A percentile compares a stretch with the other conserved stretches of the same genome.
phyloP scores from a whole-genome alignment of 1,140 invertebrate species.

The Drosophila kepulauana region DNA sequence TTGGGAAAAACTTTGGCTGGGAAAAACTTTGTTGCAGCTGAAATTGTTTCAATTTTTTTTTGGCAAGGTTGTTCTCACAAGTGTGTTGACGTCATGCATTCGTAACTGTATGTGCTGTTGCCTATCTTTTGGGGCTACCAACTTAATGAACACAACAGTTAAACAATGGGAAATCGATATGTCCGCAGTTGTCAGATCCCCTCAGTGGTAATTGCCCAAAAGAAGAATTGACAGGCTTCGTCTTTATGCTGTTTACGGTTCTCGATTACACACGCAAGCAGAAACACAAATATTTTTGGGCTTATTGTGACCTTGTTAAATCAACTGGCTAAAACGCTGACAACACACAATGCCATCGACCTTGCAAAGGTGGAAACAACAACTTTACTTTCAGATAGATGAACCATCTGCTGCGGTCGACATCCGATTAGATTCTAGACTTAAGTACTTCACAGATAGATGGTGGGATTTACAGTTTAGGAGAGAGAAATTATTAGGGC shows the following conservation, averaged over 20 bases:
- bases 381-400: conserved; percentile 68
- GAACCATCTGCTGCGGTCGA: conserved; percentile 59
- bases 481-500: conserved; percentile 52
- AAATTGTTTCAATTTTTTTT: conserved; percentile 47
- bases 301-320: conserved; percentile 30
- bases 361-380: conserved; percentile 36
- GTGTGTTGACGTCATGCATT: conserved; percentile 16
- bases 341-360: neutral
- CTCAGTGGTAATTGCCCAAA: conserved; percentile 22
- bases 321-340: conserved; percentile 31
- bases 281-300: conserved; percentile 8
- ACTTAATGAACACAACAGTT: neutral
- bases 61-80: conserved; percentile 32
- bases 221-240: conserved; percentile 51
- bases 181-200: conserved; percentile 13
- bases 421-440: conserved; percentile 21
- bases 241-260: conserved; percentile 25
- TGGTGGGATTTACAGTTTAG: neutral
- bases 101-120: conserved; percentile 22
- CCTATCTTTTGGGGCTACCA: conserved; percentile 42
- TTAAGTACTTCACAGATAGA: conserved; percentile 2
- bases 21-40: conserved; percentile 19
- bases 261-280: conserved; percentile 50
- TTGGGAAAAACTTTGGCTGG: conserved; percentile 47
- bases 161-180: conserved; percentile 34